Evolutionary conservation across 1,140 invertebrate genomes (phyloP).

Genomic region (Nomia melanderi): DNA sequence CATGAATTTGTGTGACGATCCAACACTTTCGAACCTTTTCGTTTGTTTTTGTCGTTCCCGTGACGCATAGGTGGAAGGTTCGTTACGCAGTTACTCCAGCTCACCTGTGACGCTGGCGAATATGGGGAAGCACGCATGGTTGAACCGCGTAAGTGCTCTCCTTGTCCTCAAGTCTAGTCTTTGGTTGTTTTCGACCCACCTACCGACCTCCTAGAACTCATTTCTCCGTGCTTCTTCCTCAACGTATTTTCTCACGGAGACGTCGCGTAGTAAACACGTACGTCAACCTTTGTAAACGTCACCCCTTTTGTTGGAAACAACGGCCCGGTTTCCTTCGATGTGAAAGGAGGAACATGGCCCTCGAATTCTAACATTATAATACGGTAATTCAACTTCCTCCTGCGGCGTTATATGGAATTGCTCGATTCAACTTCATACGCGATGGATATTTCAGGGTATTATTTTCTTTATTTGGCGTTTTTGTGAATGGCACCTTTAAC

Average conservation of each 20-base stretch:
- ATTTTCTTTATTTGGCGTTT: too few species aligned
- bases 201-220: conserved; percentile 39
- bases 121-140: conserved; percentile 61
- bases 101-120: conserved; percentile 61
- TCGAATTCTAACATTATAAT: background rate
- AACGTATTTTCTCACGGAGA: conserved; percentile 60
- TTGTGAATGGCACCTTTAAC: too few species aligned
- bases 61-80: conserved; percentile 10
- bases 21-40: background rate
- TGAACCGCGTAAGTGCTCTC: conserved; percentile 49
- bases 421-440: too few species aligned
- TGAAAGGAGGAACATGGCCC: background rate
- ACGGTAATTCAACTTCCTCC: too few species aligned
- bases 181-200: conserved; percentile 50
- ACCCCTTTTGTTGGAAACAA: background rate
- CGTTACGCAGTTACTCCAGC: conserved; percentile 28
- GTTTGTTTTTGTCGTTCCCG: conserved; percentile 12
- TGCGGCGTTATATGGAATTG: too few species aligned
- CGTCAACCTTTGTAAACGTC: conserved; percentile 46
- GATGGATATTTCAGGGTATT: too few species aligned
- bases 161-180: conserved; percentile 52
- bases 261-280: conserved; percentile 20
- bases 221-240: conserved; percentile 29
- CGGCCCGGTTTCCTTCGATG: conserved; percentile 10
- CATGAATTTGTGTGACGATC: too few species aligned